These are phyloP conservation scores for Otis tarda DNA, from an alignment of 2,113 vertebrate species.

Conservation along the genomic window DNA sequence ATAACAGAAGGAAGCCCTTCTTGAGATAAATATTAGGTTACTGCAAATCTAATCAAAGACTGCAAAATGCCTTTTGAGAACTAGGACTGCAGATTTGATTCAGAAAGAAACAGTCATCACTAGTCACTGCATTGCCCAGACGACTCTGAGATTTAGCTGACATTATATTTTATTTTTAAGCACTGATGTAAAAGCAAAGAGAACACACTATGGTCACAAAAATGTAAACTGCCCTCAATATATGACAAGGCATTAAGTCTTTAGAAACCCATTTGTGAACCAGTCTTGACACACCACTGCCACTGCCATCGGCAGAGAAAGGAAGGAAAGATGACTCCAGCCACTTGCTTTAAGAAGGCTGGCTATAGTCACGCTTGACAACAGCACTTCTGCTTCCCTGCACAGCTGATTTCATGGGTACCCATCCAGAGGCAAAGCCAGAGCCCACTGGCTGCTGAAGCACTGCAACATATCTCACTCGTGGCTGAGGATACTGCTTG, in stretches of 20 bases:
- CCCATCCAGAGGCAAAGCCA: not conserved
- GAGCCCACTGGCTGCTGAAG: not conserved
- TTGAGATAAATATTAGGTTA: not conserved
- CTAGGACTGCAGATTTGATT: not conserved
- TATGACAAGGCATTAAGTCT: not conserved
- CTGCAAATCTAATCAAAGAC: not conserved
- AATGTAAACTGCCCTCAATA: not conserved
- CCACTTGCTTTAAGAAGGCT: not conserved
- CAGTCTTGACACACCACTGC: not conserved
- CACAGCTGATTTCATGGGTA: not conserved
- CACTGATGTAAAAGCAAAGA: not conserved
- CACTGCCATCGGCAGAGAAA: not conserved
- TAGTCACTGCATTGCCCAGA: not conserved
- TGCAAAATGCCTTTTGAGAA: not conserved
- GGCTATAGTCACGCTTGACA: not conserved
- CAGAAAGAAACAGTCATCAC: not conserved
- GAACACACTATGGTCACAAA: not conserved
- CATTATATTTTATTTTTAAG: not conserved
- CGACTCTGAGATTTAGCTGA: not conserved
- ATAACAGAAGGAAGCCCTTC: not conserved
- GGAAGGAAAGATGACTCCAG: not conserved
- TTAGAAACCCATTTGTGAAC: not conserved
- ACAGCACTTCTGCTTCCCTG: not conserved
- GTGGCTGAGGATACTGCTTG: not conserved
- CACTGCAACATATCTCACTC: not conserved